phyloP scores from a whole-genome alignment of 1,140 invertebrate genomes.

The Xylocopa sonorina region DNA sequence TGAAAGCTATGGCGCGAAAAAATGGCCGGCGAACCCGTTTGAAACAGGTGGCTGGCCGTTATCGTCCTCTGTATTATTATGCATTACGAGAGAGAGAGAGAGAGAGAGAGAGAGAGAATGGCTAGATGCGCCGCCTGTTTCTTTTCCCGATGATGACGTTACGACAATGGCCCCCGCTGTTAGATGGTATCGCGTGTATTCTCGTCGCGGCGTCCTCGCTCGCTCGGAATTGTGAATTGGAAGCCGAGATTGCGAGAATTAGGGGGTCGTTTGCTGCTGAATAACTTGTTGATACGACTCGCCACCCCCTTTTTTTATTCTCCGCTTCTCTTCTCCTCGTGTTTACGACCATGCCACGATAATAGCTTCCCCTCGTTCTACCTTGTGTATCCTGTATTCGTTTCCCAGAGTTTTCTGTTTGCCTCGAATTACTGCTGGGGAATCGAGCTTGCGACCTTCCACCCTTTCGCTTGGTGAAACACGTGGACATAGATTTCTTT shows the following conservation, averaged over 20 bases:
- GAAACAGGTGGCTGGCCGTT: conserved; percentile 14
- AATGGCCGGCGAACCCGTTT: neutral
- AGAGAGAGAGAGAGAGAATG: neutral
- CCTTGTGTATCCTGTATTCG: no score
- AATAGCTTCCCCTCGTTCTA: no score
- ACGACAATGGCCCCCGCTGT: neutral
- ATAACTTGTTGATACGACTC: neutral
- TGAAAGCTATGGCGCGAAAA: conserved; percentile 8
- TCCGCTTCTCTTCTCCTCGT: neutral
- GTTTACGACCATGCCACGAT: no score
- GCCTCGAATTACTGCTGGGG: no score
- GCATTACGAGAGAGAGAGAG: no score
- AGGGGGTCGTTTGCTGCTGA: neutral
- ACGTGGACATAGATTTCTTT: no score
- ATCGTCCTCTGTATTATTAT: conserved; percentile 16
- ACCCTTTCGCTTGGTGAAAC: no score
- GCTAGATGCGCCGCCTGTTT: neutral
- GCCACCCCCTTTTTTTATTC: neutral
- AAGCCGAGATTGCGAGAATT: neutral
- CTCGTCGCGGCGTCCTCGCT: no score
- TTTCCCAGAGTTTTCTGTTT: no score
- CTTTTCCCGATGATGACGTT: neutral
- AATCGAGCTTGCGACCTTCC: no score
- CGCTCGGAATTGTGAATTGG: no score
- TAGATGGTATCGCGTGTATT: neutral